A percentile compares a stretch with the other conserved stretches of the same genome.
Evolutionary conservation across 2,797 vertebrate species (phyloP).

Genomic region (Mycteria americana): DNA sequence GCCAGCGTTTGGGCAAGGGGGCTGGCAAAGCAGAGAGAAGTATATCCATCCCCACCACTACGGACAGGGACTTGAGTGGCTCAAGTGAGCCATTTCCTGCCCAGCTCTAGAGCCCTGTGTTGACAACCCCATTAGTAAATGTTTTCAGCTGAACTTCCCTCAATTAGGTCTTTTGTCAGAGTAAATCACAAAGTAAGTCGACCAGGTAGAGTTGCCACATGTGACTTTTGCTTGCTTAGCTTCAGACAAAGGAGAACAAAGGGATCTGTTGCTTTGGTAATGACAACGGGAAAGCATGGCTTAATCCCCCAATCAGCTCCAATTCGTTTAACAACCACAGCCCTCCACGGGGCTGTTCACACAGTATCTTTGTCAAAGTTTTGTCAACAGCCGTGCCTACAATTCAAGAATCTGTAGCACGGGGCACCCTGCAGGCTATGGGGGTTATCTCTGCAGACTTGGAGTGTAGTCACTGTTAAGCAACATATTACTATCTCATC

Average conservation of each 20-base stretch:
- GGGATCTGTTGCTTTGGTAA: neutral
- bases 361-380: neutral
- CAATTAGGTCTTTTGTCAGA: slow-evolving; percentile 19
- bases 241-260: neutral
- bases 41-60: neutral
- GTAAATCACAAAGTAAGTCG: neutral
- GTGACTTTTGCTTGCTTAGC: slow-evolving; percentile 10
- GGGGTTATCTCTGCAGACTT: neutral
- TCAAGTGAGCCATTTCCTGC: neutral
- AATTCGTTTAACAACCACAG: neutral
- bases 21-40: neutral
- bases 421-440: rapidly evolving
- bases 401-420: neutral
- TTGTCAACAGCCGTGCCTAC: neutral
- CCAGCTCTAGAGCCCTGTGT: neutral
- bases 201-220: neutral
- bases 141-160: slow-evolving; percentile 3
- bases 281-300: slow-evolving; percentile 1
- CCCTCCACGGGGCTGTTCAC: neutral
- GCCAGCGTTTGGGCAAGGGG: rapidly evolving
- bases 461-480: neutral
- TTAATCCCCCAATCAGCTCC: slow-evolving; percentile 20
- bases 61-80: neutral
- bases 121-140: neutral
- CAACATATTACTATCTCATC: neutral